Percentiles rank a stretch among this genome's conserved stretches.
Conservation (phyloP, 2,888 invertebrate species). For the Stenurella melanura region DNA sequence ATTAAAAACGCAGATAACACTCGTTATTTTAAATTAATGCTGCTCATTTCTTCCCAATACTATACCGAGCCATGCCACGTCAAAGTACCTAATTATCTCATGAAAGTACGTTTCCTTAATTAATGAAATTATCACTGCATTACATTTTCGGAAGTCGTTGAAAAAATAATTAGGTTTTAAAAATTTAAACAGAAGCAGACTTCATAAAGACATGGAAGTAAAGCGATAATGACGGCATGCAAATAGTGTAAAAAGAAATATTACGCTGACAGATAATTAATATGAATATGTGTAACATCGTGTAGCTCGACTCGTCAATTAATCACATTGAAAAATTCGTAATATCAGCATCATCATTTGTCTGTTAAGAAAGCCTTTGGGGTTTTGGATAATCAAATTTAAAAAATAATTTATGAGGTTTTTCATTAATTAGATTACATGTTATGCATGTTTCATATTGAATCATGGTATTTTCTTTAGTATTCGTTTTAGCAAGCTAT, state of each 20-base stretch:
- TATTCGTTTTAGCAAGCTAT: no score
- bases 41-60: not conserved
- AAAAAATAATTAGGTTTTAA: not conserved
- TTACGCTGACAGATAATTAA: not conserved
- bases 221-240: not conserved
- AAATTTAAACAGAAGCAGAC: not conserved
- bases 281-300: not conserved
- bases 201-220: not conserved
- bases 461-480: no score
- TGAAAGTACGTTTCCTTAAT: not conserved
- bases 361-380: not conserved
- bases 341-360: not conserved
- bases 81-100: not conserved
- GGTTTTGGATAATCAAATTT: not conserved
- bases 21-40: not conserved
- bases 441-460: no score
- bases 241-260: not conserved
- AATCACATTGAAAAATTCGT: not conserved
- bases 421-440: not conserved
- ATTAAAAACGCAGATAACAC: no score
- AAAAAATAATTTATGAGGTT: not conserved
- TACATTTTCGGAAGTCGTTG: not conserved
- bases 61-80: not conserved
- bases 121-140: not conserved
- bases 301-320: not conserved